Conservation (phyloP, 2,888 invertebrate species). For the Eremobia ochroleuca region DNA sequence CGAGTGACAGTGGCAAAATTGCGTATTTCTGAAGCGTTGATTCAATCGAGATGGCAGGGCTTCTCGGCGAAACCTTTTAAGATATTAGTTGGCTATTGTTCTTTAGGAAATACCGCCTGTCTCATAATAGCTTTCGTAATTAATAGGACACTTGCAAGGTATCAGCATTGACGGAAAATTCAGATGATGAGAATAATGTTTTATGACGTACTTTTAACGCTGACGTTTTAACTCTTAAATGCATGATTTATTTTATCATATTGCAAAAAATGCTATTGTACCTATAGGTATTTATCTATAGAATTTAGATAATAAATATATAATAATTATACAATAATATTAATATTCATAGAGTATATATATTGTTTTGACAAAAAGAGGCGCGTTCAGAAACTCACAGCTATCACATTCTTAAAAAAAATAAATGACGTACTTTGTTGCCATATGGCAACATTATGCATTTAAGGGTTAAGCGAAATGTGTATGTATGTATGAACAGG, state of each 20-base stretch:
- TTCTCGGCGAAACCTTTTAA: slow-evolving; percentile 67
- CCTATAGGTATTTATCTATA: too few relatives aligned
- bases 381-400: too few relatives aligned
- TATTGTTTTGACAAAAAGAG: too few relatives aligned
- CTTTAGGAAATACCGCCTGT: slow-evolving; percentile 57
- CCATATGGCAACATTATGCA: too few relatives aligned
- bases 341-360: too few relatives aligned
- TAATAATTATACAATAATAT: too few relatives aligned
- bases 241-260: too few relatives aligned
- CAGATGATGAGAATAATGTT: slow-evolving; percentile 9
- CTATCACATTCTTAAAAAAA: too few relatives aligned
- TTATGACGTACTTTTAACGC: background rate
- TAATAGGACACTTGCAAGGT: slow-evolving; percentile 60
- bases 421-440: too few relatives aligned
- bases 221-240: too few relatives aligned
- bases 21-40: slow-evolving; percentile 56
- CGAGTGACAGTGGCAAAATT: slow-evolving; percentile 32
- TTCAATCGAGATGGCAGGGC: slow-evolving; percentile 60
- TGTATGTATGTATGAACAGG: background rate
- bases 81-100: slow-evolving; percentile 68
- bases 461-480: background rate
- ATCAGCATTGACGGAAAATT: slow-evolving; percentile 27
- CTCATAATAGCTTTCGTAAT: slow-evolving; percentile 57
- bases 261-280: too few relatives aligned
- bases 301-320: too few relatives aligned